These are phyloP conservation scores for Lepidurus couesii DNA, from an alignment of 1,140 invertebrate genomes.

Conservation along the genomic window DNA sequence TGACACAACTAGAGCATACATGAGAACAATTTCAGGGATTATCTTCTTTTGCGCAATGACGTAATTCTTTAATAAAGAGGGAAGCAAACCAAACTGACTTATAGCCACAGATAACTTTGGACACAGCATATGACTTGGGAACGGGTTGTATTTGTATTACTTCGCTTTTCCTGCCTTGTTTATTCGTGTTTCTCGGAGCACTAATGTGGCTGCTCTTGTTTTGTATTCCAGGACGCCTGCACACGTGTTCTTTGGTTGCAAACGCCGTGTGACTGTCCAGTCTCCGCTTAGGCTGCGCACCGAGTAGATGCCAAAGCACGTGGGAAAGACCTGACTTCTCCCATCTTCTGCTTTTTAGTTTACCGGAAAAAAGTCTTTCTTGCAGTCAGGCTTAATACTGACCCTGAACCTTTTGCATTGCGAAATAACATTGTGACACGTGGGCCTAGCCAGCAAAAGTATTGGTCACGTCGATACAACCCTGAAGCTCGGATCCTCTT, in stretches of 20 bases:
- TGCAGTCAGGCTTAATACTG: too few species aligned
- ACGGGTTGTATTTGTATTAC: neutral
- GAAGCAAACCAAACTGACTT: too few species aligned
- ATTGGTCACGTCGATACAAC: neutral
- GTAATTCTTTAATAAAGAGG: too few species aligned
- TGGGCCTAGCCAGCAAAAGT: neutral
- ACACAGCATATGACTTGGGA: neutral
- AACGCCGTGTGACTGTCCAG: neutral
- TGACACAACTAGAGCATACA: too few species aligned
- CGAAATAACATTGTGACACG: neutral
- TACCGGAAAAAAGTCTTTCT: too few species aligned
- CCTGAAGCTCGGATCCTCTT: neutral
- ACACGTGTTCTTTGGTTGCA: neutral
- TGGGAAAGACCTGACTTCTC: neutral
- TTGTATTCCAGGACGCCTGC: neutral
- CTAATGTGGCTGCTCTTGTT: neutral
- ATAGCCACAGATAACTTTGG: too few species aligned
- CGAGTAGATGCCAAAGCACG: slow-evolving; percentile 1
- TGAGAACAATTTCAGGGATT: too few species aligned
- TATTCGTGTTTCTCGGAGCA: neutral
- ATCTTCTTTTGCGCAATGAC: too few species aligned
- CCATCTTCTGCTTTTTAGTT: too few species aligned
- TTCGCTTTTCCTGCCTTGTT: neutral
- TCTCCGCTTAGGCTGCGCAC: neutral
- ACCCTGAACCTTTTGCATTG: neutral